Conservation (phyloP, 2,797 vertebrate species). For the Arvicola amphibius region DNA sequence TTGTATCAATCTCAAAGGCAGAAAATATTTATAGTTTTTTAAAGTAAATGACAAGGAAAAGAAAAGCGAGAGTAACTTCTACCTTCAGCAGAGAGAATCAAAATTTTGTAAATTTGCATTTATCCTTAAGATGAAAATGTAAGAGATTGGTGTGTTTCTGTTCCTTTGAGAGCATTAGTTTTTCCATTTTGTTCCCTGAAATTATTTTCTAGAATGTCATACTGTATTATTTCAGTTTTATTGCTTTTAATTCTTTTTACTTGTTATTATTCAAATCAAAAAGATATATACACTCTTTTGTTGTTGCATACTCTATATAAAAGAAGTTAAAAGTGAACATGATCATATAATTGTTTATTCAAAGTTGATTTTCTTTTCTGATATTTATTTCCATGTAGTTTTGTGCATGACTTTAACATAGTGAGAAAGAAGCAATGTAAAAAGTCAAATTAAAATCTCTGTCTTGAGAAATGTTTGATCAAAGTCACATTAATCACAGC, state of each 20-base stretch:
- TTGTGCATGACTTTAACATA: slow-evolving; percentile 48
- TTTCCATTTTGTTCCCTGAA: not conserved
- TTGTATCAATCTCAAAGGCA: not conserved
- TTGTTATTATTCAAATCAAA: not conserved
- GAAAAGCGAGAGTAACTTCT: not conserved
- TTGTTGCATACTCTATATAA: not conserved
- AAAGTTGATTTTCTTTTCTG: slow-evolving; percentile 7
- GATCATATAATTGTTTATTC: slow-evolving; percentile 13
- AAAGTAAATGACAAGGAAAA: not conserved
- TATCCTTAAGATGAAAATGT: not conserved
- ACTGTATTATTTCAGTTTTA: not conserved
- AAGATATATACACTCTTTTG: not conserved
- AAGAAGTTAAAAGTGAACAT: not conserved
- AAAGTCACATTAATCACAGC: slow-evolving; percentile 54
- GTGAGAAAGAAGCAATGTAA: slow-evolving; percentile 38
- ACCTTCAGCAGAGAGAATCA: not conserved
- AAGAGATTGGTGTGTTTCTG: not conserved
- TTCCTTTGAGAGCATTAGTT: not conserved
- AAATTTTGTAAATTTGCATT: not conserved
- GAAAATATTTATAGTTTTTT: not conserved
- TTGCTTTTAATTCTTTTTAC: not conserved
- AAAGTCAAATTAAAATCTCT: slow-evolving; percentile 51
- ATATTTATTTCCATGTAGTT: slow-evolving; percentile 26
- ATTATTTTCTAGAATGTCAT: not conserved
- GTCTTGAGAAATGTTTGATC: slow-evolving; percentile 9